These are phyloP conservation scores for Morus bassanus DNA, from an alignment of 2,797 vertebrate genomes.

Conservation along the genomic window DNA sequence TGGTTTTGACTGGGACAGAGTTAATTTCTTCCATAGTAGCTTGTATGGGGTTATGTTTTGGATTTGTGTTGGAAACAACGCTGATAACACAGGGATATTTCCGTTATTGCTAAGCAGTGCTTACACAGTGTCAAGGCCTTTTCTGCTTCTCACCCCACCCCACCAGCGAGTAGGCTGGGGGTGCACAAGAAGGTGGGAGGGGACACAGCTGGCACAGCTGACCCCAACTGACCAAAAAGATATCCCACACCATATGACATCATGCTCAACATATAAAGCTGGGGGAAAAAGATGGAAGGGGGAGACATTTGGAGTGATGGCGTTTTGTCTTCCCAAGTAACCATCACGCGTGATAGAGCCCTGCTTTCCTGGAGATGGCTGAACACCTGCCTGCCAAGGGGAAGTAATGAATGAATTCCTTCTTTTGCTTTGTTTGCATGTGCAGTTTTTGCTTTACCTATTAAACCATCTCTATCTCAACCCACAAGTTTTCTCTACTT, in stretches of 20 bases:
- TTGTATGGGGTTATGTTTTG: fast-evolving
- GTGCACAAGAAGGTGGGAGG: neutral
- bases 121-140: neutral
- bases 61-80: neutral
- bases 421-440: fast-evolving
- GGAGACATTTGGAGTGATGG: neutral
- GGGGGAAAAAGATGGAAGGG: neutral
- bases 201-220: neutral
- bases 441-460: neutral
- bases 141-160: neutral
- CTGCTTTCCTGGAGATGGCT: neutral
- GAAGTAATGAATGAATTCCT: neutral
- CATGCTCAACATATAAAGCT: neutral
- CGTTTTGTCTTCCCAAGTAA: neutral
- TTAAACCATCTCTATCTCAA: neutral
- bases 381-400: neutral
- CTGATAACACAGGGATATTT: neutral
- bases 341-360: fast-evolving
- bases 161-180: neutral
- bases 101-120: neutral
- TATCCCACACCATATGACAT: neutral
- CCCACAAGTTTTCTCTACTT: neutral
- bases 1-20: neutral
- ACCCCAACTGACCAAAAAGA: neutral
- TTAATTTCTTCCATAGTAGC: neutral